Conservation (phyloP, 2,888 invertebrate species). For the Drosophila niveifrons region DNA sequence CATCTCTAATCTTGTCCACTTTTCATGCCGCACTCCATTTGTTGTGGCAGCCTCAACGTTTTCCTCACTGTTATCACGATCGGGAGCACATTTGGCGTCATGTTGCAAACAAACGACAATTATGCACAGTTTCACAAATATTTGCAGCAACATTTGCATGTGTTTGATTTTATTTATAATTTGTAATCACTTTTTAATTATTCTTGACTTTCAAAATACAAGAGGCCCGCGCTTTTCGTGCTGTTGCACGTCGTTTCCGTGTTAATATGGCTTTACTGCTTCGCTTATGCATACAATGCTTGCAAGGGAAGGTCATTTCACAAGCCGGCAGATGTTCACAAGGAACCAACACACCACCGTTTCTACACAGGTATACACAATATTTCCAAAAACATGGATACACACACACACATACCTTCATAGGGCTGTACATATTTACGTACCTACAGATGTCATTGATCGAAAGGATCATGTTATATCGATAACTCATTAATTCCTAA, state of each 20-base stretch:
- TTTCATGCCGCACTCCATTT: constrained; percentile 68
- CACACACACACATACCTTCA: constrained; percentile 1
- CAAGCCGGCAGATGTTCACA: constrained; percentile 60
- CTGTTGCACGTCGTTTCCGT: constrained; percentile 38
- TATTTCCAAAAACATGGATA: constrained; percentile 27
- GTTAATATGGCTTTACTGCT: constrained; percentile 48
- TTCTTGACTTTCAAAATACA: not conserved
- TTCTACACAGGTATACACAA: constrained; percentile 56
- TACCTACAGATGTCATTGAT: constrained; percentile 20
- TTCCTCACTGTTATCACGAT: constrained; percentile 14
- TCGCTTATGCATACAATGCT: constrained; percentile 30
- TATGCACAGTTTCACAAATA: constrained; percentile 20
- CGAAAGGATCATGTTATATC: constrained; percentile 32
- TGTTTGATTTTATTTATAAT: constrained; percentile 3
- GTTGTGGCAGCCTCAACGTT: constrained; percentile 6
- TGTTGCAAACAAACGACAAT: constrained; percentile 25
- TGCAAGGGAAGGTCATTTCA: constrained; percentile 53
- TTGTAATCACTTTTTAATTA: not conserved
- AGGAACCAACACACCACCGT: constrained; percentile 57
- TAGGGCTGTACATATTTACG: constrained; percentile 14
- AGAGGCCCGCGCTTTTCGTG: constrained; percentile 30
- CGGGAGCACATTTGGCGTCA: constrained; percentile 12
- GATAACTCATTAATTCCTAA: constrained; percentile 18
- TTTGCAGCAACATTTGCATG: constrained; percentile 38
- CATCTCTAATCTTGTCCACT: constrained; percentile 84